Base-by-base conservation (phyloP, 2,113 vertebrate genomes). In the Anthoscopus minutus region DNA sequence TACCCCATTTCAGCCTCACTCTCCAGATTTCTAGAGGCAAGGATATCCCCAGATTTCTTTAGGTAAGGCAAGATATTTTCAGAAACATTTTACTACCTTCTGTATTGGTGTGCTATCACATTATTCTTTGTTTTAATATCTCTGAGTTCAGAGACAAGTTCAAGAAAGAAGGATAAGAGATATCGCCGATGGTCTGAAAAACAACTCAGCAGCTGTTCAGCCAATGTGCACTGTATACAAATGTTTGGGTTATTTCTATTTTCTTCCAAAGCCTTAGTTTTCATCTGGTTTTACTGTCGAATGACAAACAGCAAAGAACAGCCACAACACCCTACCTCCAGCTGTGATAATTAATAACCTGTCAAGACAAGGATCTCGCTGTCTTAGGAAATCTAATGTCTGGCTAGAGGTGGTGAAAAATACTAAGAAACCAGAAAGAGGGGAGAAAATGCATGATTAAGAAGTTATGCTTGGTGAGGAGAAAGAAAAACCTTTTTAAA, bases 301-400 rank as follows among this genome's bases (percentile, higher is more conserved):
- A 73, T 92, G 90, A 91, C 90, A 96, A 97, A 94, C 87, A 79
- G 56, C 88, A 90, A 83, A 81, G 44, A 96, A 67, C 89, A 93
- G 62, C 61, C 76, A 93, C 88, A 95, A 58, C 53, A 84, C 50
- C 58, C 81, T 25, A 78, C 81, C 91, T 96, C 95, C 92, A 95
- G 93, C 96, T 95, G 93, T 93, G 95, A 94, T 97, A 96, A 97
- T 97, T 97, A 97, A 97, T 96, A 95, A 95, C 74, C 89, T 97
- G 92, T 94, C 92, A 96, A 91, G 94, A 51, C 48, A 88, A 27
- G 57, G 82, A 96, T 94, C 91, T 90, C 3, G 9, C 54, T 80
- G 89, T 93, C 91, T 94, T 56, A 70, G 57, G 64, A 96, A 95
- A 85, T 69, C 89, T 95, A 85, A 85, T 94, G 76, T 93, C 84